Percentiles rank a stretch among this genome's conserved stretches.
phyloP scores from a whole-genome alignment of 2,888 invertebrate species.

The Muscina levida region DNA sequence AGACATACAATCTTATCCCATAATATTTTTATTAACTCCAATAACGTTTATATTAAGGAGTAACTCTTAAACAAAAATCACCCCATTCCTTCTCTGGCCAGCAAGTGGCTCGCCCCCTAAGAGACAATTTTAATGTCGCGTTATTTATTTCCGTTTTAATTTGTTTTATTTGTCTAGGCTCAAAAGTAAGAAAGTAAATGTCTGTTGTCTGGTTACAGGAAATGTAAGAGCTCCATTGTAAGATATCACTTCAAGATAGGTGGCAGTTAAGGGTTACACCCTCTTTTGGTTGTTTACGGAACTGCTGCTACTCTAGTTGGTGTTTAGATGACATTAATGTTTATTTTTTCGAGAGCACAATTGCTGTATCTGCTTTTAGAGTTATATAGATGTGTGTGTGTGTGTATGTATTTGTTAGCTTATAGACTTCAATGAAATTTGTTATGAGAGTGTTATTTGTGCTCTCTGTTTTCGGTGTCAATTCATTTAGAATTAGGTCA shows the following conservation, averaged over 20 bases:
- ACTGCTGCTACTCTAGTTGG: constrained; percentile 1
- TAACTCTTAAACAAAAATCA: no score
- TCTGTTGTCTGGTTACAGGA: background rate
- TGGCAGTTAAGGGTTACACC: background rate
- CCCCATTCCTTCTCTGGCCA: background rate
- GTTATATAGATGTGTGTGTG: constrained; percentile 16
- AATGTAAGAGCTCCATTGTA: background rate
- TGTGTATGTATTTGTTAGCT: background rate
- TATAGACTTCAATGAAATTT: no score
- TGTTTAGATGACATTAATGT: background rate
- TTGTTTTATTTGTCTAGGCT: background rate
- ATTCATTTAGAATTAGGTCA: constrained; percentile 47
- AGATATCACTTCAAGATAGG: background rate
- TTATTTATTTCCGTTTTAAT: background rate
- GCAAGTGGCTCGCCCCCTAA: background rate
- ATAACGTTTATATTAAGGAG: no score
- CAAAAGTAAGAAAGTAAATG: background rate
- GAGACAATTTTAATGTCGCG: background rate
- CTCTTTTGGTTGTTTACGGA: background rate
- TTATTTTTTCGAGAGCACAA: background rate
- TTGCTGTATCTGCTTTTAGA: constrained; percentile 19
- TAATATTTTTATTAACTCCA: no score
- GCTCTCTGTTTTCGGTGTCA: constrained; percentile 32
- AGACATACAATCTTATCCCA: no score
- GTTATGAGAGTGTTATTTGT: constrained; percentile 13